Evolutionary conservation across 2,113 vertebrate species (phyloP).

Genomic region (Cyprinodon variegatus): DNA sequence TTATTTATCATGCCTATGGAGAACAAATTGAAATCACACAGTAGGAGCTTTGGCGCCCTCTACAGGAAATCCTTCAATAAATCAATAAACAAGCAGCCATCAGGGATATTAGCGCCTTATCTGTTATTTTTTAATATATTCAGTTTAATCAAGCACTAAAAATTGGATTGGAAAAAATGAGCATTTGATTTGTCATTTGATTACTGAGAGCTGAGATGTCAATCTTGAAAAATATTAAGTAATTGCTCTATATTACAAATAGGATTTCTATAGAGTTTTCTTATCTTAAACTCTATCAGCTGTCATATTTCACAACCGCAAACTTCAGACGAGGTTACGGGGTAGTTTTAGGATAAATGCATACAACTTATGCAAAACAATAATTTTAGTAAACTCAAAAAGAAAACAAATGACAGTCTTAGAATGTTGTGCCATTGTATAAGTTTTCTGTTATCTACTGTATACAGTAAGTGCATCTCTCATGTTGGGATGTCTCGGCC

Average conservation of each 20-base stretch:
- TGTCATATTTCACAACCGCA: neutral
- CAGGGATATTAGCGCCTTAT: slow-evolving; percentile 24
- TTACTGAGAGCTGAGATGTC: slow-evolving; percentile 1
- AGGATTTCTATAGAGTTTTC: neutral
- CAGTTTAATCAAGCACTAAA: neutral
- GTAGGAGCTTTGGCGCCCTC: slow-evolving; percentile 55
- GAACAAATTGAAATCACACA: neutral
- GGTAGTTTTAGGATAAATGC: neutral
- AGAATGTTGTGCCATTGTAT: no score
- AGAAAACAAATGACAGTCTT: neutral
- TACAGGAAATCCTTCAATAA: slow-evolving; percentile 26
- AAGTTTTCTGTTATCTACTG: neutral
- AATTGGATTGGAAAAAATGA: slow-evolving; percentile 11
- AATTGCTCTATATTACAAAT: no score
- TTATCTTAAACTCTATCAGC: neutral
- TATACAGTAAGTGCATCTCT: neutral
- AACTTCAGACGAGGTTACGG: neutral
- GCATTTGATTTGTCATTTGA: slow-evolving; percentile 3
- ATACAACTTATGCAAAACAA: neutral
- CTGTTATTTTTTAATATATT: slow-evolving; percentile 19
- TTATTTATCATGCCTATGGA: neutral
- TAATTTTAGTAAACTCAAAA: neutral
- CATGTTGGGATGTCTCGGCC: no score
- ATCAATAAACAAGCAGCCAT: slow-evolving; percentile 6
- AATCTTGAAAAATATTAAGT: neutral